These are phyloP conservation scores for Lutjanus erythropterus DNA, from an alignment of 2,113 vertebrate species.

Conservation along the genomic window DNA sequence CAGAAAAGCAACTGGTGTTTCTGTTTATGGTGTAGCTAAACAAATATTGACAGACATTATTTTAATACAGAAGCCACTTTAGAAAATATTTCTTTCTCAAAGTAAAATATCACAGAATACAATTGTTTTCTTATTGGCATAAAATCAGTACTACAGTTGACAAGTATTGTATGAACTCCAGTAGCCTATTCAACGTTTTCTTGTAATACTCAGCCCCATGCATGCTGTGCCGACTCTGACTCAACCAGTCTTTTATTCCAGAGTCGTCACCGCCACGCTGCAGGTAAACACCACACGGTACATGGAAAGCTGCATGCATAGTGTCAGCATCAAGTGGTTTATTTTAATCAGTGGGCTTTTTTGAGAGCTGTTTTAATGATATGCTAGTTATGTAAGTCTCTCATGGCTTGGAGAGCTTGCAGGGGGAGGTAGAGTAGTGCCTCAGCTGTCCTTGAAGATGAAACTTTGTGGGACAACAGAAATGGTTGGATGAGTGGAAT, in stretches of 20 bases:
- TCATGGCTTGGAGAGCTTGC: slow-evolving; percentile 22
- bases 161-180: neutral
- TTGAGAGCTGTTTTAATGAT: slow-evolving; percentile 38
- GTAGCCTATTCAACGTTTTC: neutral
- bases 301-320: slow-evolving; percentile 14
- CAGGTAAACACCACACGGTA: slow-evolving; percentile 15
- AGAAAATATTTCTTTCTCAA: too few species aligned
- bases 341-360: slow-evolving; percentile 51
- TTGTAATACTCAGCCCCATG: neutral
- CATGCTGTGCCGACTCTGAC: neutral
- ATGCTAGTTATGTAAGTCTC: slow-evolving; percentile 47
- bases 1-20: too few species aligned
- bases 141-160: too few species aligned
- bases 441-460: slow-evolving; percentile 26
- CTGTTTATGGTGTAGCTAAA: too few species aligned
- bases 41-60: too few species aligned
- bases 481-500: slow-evolving; percentile 20
- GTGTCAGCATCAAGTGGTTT: slow-evolving; percentile 34
- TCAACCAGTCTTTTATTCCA: neutral
- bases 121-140: neutral
- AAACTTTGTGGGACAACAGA: slow-evolving; percentile 23
- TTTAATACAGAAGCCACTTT: neutral
- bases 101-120: too few species aligned
- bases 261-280: neutral
- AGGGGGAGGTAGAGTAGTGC: neutral